Percentiles rank a stretch among this genome's conserved stretches.
Conservation (phyloP, 1,140 invertebrate genomes). For the Hylaeus anthracinus region DNA sequence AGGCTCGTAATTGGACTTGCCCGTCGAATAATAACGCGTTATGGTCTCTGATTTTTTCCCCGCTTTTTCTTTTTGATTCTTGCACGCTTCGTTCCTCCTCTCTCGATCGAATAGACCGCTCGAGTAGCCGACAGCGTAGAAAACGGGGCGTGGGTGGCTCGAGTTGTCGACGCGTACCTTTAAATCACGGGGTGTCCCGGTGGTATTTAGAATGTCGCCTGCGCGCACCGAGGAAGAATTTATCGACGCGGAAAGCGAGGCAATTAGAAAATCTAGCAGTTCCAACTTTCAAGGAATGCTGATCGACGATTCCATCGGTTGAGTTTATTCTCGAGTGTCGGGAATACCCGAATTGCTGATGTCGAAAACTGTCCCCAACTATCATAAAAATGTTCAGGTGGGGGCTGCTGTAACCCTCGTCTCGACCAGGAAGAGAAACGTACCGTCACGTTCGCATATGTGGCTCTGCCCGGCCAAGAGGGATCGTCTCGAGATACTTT, state of each 20-base stretch:
- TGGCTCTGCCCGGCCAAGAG: constrained; percentile 24
- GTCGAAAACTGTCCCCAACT: no score
- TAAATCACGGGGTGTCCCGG: constrained; percentile 21
- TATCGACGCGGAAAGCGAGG: not conserved
- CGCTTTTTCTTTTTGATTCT: constrained; percentile 17
- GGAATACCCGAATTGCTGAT: no score
- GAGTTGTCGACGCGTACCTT: constrained; percentile 5
- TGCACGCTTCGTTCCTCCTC: not conserved
- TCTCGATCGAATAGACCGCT: not conserved
- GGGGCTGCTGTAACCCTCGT: no score
- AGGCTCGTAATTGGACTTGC: constrained; percentile 44
- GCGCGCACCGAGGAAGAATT: constrained; percentile 4
- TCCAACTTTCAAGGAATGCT: not conserved
- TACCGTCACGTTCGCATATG: constrained; percentile 55
- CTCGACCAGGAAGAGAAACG: constrained; percentile 63
- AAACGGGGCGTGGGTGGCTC: constrained; percentile 11
- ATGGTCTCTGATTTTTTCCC: constrained; percentile 35
- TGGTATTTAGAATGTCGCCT: constrained; percentile 8
- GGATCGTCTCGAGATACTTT: constrained; percentile 47
- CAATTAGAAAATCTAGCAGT: no score
- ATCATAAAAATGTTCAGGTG: no score
- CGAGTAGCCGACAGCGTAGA: constrained; percentile 4
- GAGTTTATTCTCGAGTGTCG: no score
- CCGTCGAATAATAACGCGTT: constrained; percentile 41
- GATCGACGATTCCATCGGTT: not conserved